Percentiles rank a stretch among this genome's conserved stretches.
Conservation (phyloP, 2,113 vertebrate species). For the Ictalurus furcatus region DNA sequence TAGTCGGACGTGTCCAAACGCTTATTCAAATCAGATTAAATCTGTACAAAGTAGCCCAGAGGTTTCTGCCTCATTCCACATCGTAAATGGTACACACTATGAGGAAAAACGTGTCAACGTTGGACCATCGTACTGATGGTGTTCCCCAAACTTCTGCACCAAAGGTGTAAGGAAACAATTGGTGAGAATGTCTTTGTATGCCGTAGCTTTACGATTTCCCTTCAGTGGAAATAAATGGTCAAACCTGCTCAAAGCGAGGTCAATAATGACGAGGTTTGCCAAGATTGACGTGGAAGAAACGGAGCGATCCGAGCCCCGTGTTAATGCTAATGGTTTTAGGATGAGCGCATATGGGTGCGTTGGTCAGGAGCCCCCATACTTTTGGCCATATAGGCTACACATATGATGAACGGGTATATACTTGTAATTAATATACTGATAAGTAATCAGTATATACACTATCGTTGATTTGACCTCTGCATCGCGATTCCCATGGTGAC, state of each 20-base stretch:
- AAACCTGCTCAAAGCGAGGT: background rate
- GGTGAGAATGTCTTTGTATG: too few relatives aligned
- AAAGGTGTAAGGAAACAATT: background rate
- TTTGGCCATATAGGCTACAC: too few relatives aligned
- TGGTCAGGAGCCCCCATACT: too few relatives aligned
- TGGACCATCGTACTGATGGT: background rate
- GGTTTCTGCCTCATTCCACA: background rate
- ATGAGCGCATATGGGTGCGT: too few relatives aligned
- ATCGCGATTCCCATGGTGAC: too few relatives aligned
- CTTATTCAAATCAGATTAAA: background rate
- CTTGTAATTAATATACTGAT: too few relatives aligned
- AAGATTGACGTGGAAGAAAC: background rate
- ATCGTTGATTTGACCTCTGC: too few relatives aligned
- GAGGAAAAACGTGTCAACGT: background rate
- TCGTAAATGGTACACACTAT: background rate
- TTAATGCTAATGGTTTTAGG: too few relatives aligned
- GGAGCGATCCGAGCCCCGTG: background rate
- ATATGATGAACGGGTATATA: too few relatives aligned
- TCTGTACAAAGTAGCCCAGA: background rate
- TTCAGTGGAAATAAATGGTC: too few relatives aligned
- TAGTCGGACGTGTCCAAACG: background rate
- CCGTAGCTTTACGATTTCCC: too few relatives aligned
- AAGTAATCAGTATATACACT: too few relatives aligned
- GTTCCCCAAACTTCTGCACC: background rate
- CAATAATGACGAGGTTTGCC: background rate